Conservation (phyloP, 2,888 invertebrate species). For the Dione juno region DNA sequence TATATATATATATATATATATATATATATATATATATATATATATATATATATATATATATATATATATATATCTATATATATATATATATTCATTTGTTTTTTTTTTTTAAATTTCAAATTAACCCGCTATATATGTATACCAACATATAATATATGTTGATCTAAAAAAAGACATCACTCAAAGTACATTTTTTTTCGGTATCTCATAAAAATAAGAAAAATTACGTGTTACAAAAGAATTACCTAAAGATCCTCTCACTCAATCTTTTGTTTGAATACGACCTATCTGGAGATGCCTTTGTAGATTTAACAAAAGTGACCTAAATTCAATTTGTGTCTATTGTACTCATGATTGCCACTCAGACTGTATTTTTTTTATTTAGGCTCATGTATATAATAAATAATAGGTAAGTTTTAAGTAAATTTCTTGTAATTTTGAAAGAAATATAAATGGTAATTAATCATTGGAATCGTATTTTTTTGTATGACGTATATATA, state of each 20-base stretch:
- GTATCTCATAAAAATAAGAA: constrained; percentile 41
- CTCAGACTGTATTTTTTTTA: constrained; percentile 18
- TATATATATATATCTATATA: no score
- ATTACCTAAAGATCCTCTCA: constrained; percentile 32
- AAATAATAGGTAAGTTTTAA: not conserved
- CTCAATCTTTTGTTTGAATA: constrained; percentile 40
- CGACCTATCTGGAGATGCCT: constrained; percentile 34
- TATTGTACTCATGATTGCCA: constrained; percentile 28
- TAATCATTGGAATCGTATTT: no score
- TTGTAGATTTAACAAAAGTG: constrained; percentile 37
- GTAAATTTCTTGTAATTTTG: not conserved
- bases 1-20: no score
- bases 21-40: no score
- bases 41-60: no score
- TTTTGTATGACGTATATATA: no score
- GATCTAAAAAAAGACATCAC: no score
- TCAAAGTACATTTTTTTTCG: constrained; percentile 36
- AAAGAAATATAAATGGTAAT: not conserved
- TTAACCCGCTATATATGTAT: no score
- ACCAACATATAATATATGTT: no score
- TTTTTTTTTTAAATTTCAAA: no score
- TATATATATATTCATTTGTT: no score
- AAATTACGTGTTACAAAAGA: constrained; percentile 42
- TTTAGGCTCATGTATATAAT: not conserved
- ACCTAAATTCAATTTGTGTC: constrained; percentile 33